These are phyloP conservation scores for Galaxias olidus DNA, from an alignment of 2,797 vertebrate genomes.

Conservation along the genomic window DNA sequence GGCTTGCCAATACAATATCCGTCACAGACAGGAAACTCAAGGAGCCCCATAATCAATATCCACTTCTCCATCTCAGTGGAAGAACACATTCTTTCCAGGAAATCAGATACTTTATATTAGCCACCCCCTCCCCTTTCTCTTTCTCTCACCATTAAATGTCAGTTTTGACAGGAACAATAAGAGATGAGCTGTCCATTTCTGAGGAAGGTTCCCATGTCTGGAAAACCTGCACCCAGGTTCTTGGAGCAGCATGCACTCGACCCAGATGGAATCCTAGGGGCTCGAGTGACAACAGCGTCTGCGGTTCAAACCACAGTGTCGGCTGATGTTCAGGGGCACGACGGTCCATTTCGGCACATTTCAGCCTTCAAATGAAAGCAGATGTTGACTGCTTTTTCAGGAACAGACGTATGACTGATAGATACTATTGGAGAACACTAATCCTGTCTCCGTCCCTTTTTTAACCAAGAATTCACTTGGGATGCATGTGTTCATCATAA, in stretches of 20 bases:
- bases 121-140: constrained; percentile 24
- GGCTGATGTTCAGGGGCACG: constrained; percentile 35
- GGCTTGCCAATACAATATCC: constrained; percentile 47
- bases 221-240: constrained; percentile 24
- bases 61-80: constrained; percentile 54
- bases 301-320: constrained; percentile 33
- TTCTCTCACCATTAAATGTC: constrained; percentile 24
- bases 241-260: constrained; percentile 26
- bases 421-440: constrained; percentile 36
- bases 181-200: constrained; percentile 32
- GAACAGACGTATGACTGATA: constrained; percentile 46
- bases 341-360: constrained; percentile 24
- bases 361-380: constrained; percentile 57
- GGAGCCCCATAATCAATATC: constrained; percentile 55
- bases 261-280: constrained; percentile 32
- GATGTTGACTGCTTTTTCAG: constrained; percentile 41
- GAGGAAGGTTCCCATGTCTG: constrained; percentile 25
- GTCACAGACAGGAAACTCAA: constrained; percentile 52
- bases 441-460: neutral
- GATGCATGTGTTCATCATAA: constrained; percentile 51
- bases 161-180: constrained; percentile 29
- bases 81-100: constrained; percentile 58
- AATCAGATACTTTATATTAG: constrained; percentile 57
- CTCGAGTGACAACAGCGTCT: constrained; percentile 40
- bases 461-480: constrained; percentile 39